phyloP scores from a whole-genome alignment of 1,140 invertebrate genomes.

The Trichonephila clavata region DNA sequence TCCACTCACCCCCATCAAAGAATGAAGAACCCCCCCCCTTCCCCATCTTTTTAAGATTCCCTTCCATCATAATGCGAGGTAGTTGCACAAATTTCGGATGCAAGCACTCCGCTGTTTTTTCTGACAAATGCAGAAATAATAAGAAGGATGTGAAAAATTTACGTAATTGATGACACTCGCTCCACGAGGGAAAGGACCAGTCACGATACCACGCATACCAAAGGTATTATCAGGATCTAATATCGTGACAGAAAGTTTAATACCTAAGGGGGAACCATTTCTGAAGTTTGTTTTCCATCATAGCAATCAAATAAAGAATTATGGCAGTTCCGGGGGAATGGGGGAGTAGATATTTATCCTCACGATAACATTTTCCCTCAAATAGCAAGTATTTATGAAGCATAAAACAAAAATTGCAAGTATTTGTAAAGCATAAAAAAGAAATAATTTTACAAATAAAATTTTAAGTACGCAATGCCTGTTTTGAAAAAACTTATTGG shows the following conservation, averaged over 20 bases:
- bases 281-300: conserved; percentile 1
- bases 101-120: background rate
- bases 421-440: no score
- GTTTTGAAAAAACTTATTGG: no score
- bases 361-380: background rate
- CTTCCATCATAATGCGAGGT: background rate
- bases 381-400: background rate
- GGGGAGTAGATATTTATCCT: background rate
- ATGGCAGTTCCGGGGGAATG: no score
- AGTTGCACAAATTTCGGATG: background rate
- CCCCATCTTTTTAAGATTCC: background rate
- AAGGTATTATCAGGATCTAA: conserved; percentile 30
- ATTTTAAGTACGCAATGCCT: no score
- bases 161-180: conserved; percentile 47
- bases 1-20: background rate
- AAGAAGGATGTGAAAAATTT: conserved; percentile 39
- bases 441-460: no score
- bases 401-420: no score
- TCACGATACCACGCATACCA: conserved; percentile 39
- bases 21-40: background rate
- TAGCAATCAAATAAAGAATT: background rate
- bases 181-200: background rate
- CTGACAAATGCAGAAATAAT: conserved; percentile 58
- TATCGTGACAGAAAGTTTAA: conserved; percentile 35
- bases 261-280: background rate